These are phyloP conservation scores for Nylanderia fulva DNA, from an alignment of 1,140 invertebrate genomes.

Conservation along the genomic window DNA sequence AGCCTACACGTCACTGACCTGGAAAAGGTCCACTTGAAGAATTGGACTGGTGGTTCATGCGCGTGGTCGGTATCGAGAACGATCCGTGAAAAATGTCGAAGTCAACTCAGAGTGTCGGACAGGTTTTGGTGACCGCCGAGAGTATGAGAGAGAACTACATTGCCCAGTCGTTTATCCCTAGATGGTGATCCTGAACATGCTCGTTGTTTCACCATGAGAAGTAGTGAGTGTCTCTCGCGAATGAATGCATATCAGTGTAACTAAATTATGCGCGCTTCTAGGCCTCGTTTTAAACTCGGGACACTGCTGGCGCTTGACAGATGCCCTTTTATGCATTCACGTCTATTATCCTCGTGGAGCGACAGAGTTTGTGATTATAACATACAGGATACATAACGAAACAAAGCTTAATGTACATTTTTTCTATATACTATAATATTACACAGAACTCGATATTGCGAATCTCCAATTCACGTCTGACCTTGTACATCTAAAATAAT, in stretches of 20 bases:
- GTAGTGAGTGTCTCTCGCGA: slow-evolving; percentile 45
- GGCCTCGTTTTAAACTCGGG: slow-evolving; percentile 42
- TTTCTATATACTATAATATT: neutral
- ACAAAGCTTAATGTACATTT: neutral
- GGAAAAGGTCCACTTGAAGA: slow-evolving; percentile 44
- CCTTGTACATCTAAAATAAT: neutral
- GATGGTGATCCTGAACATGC: slow-evolving; percentile 51
- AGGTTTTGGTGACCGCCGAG: slow-evolving; percentile 45
- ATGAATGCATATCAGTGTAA: slow-evolving; percentile 55
- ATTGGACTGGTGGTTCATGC: slow-evolving; percentile 21
- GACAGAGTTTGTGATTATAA: slow-evolving; percentile 15
- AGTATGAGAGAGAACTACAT: slow-evolving; percentile 35
- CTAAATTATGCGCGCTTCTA: slow-evolving; percentile 58
- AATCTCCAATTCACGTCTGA: neutral
- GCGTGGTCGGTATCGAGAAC: slow-evolving; percentile 44
- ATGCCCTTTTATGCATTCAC: slow-evolving; percentile 32
- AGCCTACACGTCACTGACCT: slow-evolving; percentile 33
- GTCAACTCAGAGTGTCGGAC: slow-evolving; percentile 35
- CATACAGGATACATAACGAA: neutral
- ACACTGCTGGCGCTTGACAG: slow-evolving; percentile 31
- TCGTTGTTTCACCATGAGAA: slow-evolving; percentile 49
- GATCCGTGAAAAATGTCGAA: slow-evolving; percentile 18
- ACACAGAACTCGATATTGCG: neutral
- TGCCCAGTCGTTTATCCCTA: slow-evolving; percentile 38
- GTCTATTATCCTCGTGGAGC: neutral